These are phyloP conservation scores for Suricata suricatta DNA, from an alignment of 2,113 vertebrate species.

Conservation along the genomic window DNA sequence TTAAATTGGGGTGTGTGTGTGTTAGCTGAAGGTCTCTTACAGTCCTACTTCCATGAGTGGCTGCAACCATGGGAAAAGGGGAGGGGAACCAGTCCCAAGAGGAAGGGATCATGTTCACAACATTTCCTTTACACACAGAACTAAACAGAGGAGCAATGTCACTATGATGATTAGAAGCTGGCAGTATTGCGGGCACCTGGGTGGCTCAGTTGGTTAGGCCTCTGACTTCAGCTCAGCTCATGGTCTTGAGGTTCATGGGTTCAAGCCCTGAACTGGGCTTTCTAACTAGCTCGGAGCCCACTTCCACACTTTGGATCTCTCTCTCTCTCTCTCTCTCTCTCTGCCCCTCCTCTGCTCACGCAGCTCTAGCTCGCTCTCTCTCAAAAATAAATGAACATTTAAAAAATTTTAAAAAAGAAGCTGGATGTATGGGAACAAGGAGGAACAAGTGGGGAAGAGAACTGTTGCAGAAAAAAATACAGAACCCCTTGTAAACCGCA, in stretches of 20 bases:
- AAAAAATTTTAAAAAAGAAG: too few relatives aligned
- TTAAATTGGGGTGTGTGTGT: neutral
- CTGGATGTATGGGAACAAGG: neutral
- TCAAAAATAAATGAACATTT: too few relatives aligned
- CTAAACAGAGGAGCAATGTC: slow-evolving; percentile 57
- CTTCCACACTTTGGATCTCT: too few relatives aligned
- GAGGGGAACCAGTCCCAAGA: neutral
- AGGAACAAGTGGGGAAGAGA: neutral
- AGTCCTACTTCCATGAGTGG: slow-evolving; percentile 52
- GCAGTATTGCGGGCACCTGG: neutral
- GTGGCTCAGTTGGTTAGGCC: too few relatives aligned
- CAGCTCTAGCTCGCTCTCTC: too few relatives aligned
- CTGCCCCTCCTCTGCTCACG: too few relatives aligned
- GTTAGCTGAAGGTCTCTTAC: slow-evolving; percentile 47
- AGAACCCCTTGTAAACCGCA: neutral
- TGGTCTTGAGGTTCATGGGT: too few relatives aligned
- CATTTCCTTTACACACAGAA: slow-evolving; percentile 56
- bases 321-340: too few relatives aligned
- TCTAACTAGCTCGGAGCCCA: too few relatives aligned
- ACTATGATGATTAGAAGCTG: slow-evolving; percentile 1
- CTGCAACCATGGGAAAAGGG: neutral
- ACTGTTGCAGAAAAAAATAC: neutral
- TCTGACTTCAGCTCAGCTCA: too few relatives aligned
- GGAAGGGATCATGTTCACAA: neutral
- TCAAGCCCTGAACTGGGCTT: too few relatives aligned